phyloP scores from a whole-genome alignment of 2,888 invertebrate species.

The Auanema sp. region DNA sequence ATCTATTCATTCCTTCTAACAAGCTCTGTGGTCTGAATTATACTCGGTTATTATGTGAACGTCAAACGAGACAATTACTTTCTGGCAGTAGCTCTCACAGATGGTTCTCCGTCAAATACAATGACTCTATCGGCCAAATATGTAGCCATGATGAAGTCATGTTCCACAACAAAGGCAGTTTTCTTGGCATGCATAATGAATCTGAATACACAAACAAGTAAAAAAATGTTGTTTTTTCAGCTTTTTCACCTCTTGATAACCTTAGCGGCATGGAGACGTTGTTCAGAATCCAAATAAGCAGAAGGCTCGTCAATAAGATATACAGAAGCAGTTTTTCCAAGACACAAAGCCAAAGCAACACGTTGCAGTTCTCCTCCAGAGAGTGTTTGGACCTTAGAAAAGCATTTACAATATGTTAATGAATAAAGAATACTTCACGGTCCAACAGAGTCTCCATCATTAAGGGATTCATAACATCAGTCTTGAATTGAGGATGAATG shows the following conservation, averaged over 20 bases:
- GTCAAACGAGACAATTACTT: slow-evolving; percentile 66
- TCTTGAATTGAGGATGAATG: slow-evolving; percentile 93
- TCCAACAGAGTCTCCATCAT: slow-evolving; percentile 60
- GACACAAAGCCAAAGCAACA: slow-evolving; percentile 90
- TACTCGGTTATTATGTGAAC: not conserved
- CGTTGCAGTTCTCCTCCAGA: slow-evolving; percentile 99
- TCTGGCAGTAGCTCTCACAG: slow-evolving; percentile 84
- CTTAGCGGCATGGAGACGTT: slow-evolving; percentile 98
- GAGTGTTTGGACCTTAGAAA: slow-evolving; percentile 78
- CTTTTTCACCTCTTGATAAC: slow-evolving; percentile 82
- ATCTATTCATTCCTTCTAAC: slow-evolving; percentile 95
- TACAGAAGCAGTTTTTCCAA: slow-evolving; percentile 97
- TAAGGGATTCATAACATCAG: slow-evolving; percentile 89
- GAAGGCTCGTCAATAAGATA: slow-evolving; percentile 98
- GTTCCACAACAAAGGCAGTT: slow-evolving; percentile 98
- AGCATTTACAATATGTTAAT: slow-evolving; percentile 7
- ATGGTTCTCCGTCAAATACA: slow-evolving; percentile 93
- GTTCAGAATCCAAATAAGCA: slow-evolving; percentile 97
- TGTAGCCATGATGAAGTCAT: slow-evolving; percentile 99
- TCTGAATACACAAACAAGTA: slow-evolving; percentile 58
- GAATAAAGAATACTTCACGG: slow-evolving; percentile 35
- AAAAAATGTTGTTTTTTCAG: not conserved
- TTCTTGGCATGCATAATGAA: slow-evolving; percentile 98
- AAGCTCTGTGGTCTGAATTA: slow-evolving; percentile 76
- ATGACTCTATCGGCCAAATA: slow-evolving; percentile 96